Evolutionary conservation across 2,797 vertebrate species (phyloP).

Genomic region (Malurus splendens): DNA sequence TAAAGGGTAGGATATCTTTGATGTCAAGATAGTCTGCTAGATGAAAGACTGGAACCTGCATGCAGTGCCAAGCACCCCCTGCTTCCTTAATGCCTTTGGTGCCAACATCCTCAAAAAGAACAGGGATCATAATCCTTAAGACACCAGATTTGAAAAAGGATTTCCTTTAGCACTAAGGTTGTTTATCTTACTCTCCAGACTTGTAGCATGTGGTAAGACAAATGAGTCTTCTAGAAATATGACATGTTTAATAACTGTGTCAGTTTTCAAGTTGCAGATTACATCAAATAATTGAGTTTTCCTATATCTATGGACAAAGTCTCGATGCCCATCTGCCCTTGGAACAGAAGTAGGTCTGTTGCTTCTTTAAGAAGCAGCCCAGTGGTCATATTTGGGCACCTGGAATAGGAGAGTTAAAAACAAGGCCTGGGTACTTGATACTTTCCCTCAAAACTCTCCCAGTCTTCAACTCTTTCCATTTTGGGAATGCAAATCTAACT

Average conservation of each 20-base stretch:
- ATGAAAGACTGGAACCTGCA: constrained; percentile 35
- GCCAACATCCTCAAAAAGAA: constrained; percentile 44
- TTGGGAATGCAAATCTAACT: background rate
- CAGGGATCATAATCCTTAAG: background rate
- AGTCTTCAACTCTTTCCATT: background rate
- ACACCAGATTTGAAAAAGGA: constrained; percentile 33
- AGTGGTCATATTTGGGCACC: background rate
- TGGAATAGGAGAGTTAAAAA: background rate
- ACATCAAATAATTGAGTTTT: background rate
- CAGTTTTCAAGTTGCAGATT: background rate
- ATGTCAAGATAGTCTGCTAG: constrained; percentile 28
- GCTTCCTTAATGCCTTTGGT: constrained; percentile 29
- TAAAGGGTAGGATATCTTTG: constrained; percentile 34
- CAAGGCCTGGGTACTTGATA: background rate
- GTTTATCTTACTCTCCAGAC: constrained; percentile 8
- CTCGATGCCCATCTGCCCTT: background rate
- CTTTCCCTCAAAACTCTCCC: background rate
- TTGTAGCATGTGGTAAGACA: background rate
- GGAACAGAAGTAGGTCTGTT: background rate
- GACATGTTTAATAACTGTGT: background rate
- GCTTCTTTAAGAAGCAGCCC: background rate
- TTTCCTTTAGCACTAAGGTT: constrained; percentile 36
- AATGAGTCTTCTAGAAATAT: background rate
- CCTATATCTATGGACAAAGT: background rate
- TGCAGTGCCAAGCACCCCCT: background rate